Percentiles rank a stretch among this genome's conserved stretches.
Evolutionary conservation across 2,113 vertebrate genomes (phyloP).

Genomic region (Amphiprion percula): DNA sequence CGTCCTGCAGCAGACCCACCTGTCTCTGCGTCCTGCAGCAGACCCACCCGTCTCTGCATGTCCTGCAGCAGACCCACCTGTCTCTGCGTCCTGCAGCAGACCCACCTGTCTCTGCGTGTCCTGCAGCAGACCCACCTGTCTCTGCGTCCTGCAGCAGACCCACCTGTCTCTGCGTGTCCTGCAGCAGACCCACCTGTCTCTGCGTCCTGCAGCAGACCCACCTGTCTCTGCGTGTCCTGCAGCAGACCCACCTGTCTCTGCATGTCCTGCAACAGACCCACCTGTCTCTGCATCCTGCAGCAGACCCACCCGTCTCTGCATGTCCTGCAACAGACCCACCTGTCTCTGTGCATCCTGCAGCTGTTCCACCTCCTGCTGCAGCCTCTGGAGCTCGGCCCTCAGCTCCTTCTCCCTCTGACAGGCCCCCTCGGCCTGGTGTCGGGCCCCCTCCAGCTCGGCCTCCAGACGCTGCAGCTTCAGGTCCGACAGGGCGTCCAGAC

Average conservation of each 20-base stretch:
- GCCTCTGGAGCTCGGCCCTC: conserved; percentile 86
- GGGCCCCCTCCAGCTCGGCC: conserved; percentile 88
- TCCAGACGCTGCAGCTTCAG: conserved; percentile 85
- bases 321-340: conserved; percentile 85
- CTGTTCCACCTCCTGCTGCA: conserved; percentile 88
- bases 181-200: conserved; percentile 72
- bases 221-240: too few relatives aligned
- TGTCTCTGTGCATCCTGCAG: conserved; percentile 87
- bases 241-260: conserved; percentile 71
- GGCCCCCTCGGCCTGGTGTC: conserved; percentile 85
- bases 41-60: conserved; percentile 72
- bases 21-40: conserved; percentile 86
- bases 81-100: too few relatives aligned
- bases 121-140: too few relatives aligned
- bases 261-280: background rate
- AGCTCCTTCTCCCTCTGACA: conserved; percentile 90
- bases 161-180: too few relatives aligned
- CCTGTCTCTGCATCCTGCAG: conserved; percentile 86
- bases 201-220: conserved; percentile 88
- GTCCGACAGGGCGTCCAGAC: conserved; percentile 81
- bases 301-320: conserved; percentile 75
- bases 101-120: too few relatives aligned
- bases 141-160: too few relatives aligned
- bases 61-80: conserved; percentile 83
- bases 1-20: conserved; percentile 28